phyloP scores from a whole-genome alignment of 23 tunicate genomes.

The Pegea sp. region DNA sequence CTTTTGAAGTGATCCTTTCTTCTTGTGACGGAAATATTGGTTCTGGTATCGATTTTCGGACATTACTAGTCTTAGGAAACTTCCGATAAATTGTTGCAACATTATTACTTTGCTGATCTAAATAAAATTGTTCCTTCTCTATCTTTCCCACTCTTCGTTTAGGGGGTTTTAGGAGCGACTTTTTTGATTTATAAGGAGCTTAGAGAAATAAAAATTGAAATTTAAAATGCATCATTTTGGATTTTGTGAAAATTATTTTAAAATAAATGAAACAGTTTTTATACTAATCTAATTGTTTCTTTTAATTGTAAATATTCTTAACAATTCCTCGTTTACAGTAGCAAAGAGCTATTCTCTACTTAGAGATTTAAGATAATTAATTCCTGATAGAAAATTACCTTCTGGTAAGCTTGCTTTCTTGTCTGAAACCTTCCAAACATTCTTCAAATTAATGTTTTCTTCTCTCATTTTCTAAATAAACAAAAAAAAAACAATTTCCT shows the following conservation, averaged over 20 bases:
- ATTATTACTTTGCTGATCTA: slow-evolving; percentile 24
- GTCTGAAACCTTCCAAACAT: slow-evolving; percentile 41
- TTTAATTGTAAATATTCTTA: too few species aligned
- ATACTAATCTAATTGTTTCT: too few species aligned
- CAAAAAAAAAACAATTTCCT: not conserved
- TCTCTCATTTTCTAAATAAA: slow-evolving; percentile 5
- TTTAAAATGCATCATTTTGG: too few species aligned
- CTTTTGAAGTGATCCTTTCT: slow-evolving; percentile 51
- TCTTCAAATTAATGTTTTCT: slow-evolving; percentile 13
- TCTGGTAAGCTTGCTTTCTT: slow-evolving; percentile 47
- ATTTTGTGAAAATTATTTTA: too few species aligned
- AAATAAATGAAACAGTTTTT: too few species aligned
- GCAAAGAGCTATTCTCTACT: too few species aligned
- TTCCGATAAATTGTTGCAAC: slow-evolving; percentile 48
- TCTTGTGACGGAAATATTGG: slow-evolving; percentile 65
- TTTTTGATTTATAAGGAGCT: slow-evolving; percentile 4
- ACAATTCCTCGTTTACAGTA: too few species aligned
- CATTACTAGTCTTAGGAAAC: slow-evolving; percentile 57
- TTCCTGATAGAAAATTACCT: slow-evolving; percentile 3
- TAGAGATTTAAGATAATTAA: not conserved
- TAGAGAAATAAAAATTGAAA: not conserved
- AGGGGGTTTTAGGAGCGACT: not conserved
- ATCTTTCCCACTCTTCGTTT: slow-evolving; percentile 6
- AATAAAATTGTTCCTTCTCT: slow-evolving; percentile 23
- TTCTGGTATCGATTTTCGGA: slow-evolving; percentile 69